Percentiles rank a stretch among this genome's conserved stretches.
Evolutionary conservation across 2,113 vertebrate genomes (phyloP).

Genomic region (Crotalus horridus): DNA sequence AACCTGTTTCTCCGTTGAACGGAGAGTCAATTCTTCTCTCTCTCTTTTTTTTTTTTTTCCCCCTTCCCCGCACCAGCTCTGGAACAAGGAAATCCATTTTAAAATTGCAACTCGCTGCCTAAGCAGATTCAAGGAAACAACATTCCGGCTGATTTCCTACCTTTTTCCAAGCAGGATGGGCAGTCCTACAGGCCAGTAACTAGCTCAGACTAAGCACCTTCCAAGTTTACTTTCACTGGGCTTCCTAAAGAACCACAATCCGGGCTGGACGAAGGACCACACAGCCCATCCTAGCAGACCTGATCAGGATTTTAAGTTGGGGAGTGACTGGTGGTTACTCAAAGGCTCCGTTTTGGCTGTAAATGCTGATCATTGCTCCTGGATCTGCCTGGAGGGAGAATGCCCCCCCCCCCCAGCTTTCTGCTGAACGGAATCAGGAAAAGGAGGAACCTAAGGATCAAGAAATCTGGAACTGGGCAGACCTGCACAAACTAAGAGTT

Average conservation of each 20-base stretch:
- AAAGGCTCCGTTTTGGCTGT: rapidly evolving
- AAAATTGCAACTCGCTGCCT: not conserved
- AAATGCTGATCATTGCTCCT: conserved; percentile 22
- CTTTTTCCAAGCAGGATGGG: not conserved
- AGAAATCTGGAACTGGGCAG: not conserved
- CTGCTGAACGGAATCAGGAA: conserved; percentile 40
- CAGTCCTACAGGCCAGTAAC: too few relatives aligned
- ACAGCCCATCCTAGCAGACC: not conserved
- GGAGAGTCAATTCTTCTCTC: rapidly evolving
- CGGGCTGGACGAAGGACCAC: not conserved
- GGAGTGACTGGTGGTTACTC: not conserved
- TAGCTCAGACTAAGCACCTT: not conserved
- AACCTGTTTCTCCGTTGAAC: not conserved
- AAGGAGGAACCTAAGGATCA: not conserved
- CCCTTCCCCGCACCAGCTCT: rapidly evolving
- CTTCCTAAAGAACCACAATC: rapidly evolving
- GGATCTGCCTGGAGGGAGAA: not conserved
- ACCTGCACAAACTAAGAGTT: conserved; percentile 43
- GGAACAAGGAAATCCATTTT: not conserved
- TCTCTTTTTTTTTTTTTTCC: rapidly evolving
- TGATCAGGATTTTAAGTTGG: not conserved
- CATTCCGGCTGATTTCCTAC: not conserved
- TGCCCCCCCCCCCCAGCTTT: not conserved
- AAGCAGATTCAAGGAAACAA: not conserved
- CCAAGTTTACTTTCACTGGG: rapidly evolving